Base-by-base conservation (phyloP, 2,113 vertebrate species). In the Lipophrys pholis region DNA sequence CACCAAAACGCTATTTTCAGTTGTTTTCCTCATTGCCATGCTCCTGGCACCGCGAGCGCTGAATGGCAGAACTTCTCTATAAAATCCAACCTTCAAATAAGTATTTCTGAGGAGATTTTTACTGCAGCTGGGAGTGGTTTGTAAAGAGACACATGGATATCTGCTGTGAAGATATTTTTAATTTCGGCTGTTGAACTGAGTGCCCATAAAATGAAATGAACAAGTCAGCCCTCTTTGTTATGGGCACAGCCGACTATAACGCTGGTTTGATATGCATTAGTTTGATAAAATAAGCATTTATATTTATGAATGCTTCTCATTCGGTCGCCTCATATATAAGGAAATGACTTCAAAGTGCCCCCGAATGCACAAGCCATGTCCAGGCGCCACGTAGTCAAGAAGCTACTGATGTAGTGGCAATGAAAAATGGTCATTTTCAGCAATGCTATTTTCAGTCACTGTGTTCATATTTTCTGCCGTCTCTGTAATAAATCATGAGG, bases 231-330 rank as follows among this genome's bases (percentile, higher is more conserved):
- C 49, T 77, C 76, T 86, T 86, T 85, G 82, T 81, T 71, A 68
- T 49, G 66, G 65, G 80, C 69, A 69, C 41, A 6, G 70, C 41
- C 15, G 75, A 68, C 69, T 69, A 72, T 73, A 73, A 71, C 55
- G 3, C 45, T 43, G 30, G 73, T 76, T 85, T 86, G 80, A 87
- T 80, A 88, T 88, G 87, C 87, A 85, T 88, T 89, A 73, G 69
- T 80, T 80, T 90, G 82, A 89, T 81, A 85, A 91, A 88, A 85
- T 76, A 84, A 81, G 82, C 82, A 84, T 89, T 88, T 87, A 85
- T 81, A 89, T 87, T 85, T 84, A 87, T 84, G 81, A 83, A 82
- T 76, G 82, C 64, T 11, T 76, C 62, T 85, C 69, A 53, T 83
- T 82, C 60, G 11, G 74, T 30, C 0, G 66, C 48, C 55, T 56